Evolutionary conservation across 2,888 invertebrate genomes (phyloP).

Genomic region (Agriotes lineatus): DNA sequence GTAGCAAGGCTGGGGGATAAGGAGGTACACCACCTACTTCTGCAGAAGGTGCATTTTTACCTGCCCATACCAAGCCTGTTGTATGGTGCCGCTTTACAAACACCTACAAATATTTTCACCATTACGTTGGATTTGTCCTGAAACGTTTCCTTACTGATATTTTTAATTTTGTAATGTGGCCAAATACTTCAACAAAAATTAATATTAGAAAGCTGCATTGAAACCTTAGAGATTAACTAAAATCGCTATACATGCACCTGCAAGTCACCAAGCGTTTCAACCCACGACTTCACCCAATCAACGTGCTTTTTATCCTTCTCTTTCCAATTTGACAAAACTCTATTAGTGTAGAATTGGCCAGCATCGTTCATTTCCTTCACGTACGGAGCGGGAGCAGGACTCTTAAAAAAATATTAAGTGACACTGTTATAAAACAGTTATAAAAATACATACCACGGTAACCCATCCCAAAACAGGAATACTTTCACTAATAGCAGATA

Average conservation of each 20-base stretch:
- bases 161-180: no score
- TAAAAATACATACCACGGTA: slow-evolving; percentile 74
- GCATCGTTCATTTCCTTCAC: slow-evolving; percentile 99
- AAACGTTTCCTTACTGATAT: no score
- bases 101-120: no score
- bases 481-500: slow-evolving; percentile 96
- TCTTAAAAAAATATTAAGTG: slow-evolving; percentile 60
- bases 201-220: no score
- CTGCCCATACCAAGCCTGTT: slow-evolving; percentile 95
- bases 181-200: no score
- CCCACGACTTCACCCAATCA: slow-evolving; percentile 96
- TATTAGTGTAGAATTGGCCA: slow-evolving; percentile 97
- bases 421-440: not conserved
- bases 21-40: slow-evolving; percentile 73
- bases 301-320: slow-evolving; percentile 93
- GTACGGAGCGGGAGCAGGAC: slow-evolving; percentile 94
- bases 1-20: slow-evolving; percentile 73
- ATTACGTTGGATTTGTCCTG: no score
- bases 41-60: slow-evolving; percentile 66
- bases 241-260: slow-evolving; percentile 69
- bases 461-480: slow-evolving; percentile 98
- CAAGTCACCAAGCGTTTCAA: slow-evolving; percentile 85
- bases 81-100: slow-evolving; percentile 96
- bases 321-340: slow-evolving; percentile 98
- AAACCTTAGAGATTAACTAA: no score